Conservation (phyloP, 2,113 vertebrate species). For the Bubalus kerabau region DNA sequence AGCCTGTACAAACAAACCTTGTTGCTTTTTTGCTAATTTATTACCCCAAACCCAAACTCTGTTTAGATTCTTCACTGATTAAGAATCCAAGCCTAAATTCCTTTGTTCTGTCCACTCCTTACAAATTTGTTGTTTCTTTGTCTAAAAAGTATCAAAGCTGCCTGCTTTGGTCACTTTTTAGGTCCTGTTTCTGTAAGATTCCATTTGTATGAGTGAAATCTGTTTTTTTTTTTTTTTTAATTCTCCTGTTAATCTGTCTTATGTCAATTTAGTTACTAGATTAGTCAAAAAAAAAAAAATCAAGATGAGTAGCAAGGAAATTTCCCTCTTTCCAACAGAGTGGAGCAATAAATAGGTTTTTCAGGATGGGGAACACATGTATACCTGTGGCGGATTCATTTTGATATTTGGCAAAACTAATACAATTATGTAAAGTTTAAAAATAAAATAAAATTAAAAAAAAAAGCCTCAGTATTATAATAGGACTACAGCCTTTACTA, state of each 20-base stretch:
- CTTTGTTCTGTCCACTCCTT: not conserved
- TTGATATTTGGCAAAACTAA: too few species aligned
- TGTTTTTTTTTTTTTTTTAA: not conserved
- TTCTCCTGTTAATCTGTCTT: not conserved
- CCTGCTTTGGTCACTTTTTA: not conserved
- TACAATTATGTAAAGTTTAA: too few species aligned
- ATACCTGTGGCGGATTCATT: too few species aligned
- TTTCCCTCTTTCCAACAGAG: not conserved
- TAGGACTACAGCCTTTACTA: not conserved
- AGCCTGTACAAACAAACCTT: not conserved
- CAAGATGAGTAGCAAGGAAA: not conserved
- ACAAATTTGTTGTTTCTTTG: not conserved
- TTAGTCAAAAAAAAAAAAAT: not conserved
- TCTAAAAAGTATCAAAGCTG: not conserved
- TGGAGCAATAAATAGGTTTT: not conserved
- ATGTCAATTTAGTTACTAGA: not conserved
- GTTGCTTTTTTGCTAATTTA: not conserved
- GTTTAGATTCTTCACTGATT: not conserved
- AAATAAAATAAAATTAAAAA: too few species aligned
- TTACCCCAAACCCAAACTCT: not conserved
- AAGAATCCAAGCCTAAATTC: not conserved
- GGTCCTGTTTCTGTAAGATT: not conserved
- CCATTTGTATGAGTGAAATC: not conserved
- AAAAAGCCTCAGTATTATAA: not conserved
- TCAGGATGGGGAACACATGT: not conserved